phyloP scores from a whole-genome alignment of 2,888 invertebrate genomes.

The Heliconius sara region DNA sequence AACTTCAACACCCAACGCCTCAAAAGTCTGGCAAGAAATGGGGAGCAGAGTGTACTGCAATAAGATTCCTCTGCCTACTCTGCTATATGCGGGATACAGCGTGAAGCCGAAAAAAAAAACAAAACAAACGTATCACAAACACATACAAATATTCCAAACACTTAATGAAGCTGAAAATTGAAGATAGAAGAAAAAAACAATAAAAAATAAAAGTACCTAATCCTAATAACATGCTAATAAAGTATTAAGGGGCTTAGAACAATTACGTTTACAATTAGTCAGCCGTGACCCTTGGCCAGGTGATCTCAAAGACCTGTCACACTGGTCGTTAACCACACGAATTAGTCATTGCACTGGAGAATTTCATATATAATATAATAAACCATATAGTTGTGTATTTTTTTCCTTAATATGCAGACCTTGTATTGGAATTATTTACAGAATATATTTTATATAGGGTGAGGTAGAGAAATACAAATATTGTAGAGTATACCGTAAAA shows the following conservation, averaged over 20 bases:
- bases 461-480: not conserved
- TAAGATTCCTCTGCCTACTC: not conserved
- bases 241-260: conserved; percentile 14
- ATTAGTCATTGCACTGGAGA: conserved; percentile 28
- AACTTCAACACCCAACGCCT: too few species aligned
- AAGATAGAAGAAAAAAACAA: not conserved
- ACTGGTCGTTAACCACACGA: conserved; percentile 34
- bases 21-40: not conserved
- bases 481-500: not conserved
- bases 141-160: too few species aligned
- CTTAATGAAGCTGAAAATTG: too few species aligned
- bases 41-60: not conserved
- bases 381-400: not conserved
- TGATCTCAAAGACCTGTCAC: conserved; percentile 30
- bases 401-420: not conserved
- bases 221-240: not conserved
- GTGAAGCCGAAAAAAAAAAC: too few species aligned
- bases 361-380: not conserved
- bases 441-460: too few species aligned
- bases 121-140: too few species aligned
- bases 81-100: not conserved
- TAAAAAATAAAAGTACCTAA: not conserved
- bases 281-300: conserved; percentile 40
- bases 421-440: not conserved
- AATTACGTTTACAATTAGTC: conserved; percentile 36